Conservation (phyloP, 2,113 vertebrate genomes). For the Solenodon paradoxus region DNA sequence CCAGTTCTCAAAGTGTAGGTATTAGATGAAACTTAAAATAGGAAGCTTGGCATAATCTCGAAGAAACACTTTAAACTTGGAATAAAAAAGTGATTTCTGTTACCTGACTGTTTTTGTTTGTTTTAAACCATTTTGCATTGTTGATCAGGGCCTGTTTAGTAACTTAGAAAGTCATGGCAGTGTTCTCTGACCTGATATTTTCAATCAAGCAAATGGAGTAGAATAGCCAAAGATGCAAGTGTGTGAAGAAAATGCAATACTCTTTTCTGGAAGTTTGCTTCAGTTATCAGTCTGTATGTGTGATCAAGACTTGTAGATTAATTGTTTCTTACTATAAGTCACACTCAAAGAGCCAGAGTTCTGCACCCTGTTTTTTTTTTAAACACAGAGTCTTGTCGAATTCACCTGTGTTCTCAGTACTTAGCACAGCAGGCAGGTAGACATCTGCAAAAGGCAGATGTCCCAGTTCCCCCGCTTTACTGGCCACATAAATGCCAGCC, state of each 20-base stretch:
- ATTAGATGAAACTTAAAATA: neutral
- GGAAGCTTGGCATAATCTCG: neutral
- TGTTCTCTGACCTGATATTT: neutral
- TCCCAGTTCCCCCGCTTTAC: neutral
- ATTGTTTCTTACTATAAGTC: neutral
- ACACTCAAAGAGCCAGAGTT: neutral
- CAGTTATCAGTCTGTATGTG: neutral
- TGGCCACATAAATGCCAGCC: neutral
- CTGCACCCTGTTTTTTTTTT: neutral
- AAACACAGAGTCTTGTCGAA: neutral
- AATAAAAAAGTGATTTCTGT: neutral
- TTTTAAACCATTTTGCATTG: too few relatives aligned
- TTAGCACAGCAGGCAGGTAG: neutral
- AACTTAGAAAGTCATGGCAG: neutral
- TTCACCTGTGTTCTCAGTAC: neutral
- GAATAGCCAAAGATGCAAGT: neutral
- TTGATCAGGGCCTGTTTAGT: neutral
- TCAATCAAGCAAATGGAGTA: neutral
- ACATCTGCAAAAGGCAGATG: neutral
- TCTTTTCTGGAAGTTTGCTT: neutral
- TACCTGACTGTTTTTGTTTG: neutral
- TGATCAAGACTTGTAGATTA: neutral
- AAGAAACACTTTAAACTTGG: neutral
- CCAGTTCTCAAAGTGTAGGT: neutral
- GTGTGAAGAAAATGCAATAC: neutral